Conservation (phyloP, 2,888 invertebrate species). For the Atethmia centrago region DNA sequence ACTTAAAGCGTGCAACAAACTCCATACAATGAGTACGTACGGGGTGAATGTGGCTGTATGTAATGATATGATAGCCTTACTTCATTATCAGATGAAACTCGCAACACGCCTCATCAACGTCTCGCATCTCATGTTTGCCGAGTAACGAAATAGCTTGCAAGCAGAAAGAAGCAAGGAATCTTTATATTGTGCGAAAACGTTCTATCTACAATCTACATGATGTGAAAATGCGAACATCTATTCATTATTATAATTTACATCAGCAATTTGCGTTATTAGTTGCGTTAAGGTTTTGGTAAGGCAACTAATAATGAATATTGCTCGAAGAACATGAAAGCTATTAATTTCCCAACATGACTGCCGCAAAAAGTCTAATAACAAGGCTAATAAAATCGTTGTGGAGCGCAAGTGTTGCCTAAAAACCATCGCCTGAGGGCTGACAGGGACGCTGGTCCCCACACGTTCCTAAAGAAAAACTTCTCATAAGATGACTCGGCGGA, state of each 20-base stretch:
- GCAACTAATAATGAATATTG: conserved; percentile 44
- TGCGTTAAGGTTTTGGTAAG: background rate
- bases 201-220: background rate
- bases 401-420: conserved; percentile 58
- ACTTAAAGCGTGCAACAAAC: conserved; percentile 48
- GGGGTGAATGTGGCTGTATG: conserved; percentile 26
- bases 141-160: conserved; percentile 19
- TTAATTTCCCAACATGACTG: conserved; percentile 66
- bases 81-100: conserved; percentile 70
- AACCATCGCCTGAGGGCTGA: conserved; percentile 65
- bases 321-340: conserved; percentile 52
- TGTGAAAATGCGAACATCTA: background rate
- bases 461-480: conserved; percentile 71
- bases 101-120: conserved; percentile 66
- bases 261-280: background rate
- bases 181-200: conserved; percentile 4
- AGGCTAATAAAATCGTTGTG: conserved; percentile 68
- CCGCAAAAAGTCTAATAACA: conserved; percentile 63
- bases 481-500: conserved; percentile 76
- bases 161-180: background rate
- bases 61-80: conserved; percentile 53
- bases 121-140: conserved; percentile 22
- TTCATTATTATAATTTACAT: conserved; percentile 8
- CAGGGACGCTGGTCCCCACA: conserved; percentile 59
- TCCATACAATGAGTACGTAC: conserved; percentile 49